phyloP scores from a whole-genome alignment of 2,888 invertebrate species.

The Cantharis flavilabris region DNA sequence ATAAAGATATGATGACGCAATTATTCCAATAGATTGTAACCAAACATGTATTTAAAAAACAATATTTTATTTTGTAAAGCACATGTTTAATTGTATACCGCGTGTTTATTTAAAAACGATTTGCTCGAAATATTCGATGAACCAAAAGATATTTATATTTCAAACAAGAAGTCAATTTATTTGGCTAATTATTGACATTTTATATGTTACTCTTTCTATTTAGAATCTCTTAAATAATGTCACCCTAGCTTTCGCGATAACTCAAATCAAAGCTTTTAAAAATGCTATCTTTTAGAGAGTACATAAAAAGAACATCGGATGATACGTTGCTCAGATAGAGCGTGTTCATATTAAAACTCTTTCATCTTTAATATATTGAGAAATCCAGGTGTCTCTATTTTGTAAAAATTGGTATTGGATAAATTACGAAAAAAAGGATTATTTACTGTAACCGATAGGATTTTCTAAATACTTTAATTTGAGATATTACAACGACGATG shows the following conservation, averaged over 20 bases:
- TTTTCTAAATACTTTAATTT: too few relatives aligned
- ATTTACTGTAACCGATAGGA: too few relatives aligned
- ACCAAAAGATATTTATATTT: not conserved
- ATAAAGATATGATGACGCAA: conserved; percentile 45
- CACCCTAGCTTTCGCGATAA: not conserved
- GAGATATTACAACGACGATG: too few relatives aligned
- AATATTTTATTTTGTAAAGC: not conserved
- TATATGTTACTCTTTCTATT: too few relatives aligned
- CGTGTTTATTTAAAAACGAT: not conserved
- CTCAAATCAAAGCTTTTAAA: not conserved
- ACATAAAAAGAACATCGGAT: not conserved
- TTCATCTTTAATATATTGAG: too few relatives aligned
- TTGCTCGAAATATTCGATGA: not conserved
- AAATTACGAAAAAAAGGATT: too few relatives aligned
- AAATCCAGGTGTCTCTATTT: too few relatives aligned
- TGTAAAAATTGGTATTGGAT: too few relatives aligned
- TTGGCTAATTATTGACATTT: too few relatives aligned
- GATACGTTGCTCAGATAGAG: not conserved
- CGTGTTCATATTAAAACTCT: too few relatives aligned
- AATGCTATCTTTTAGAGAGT: not conserved
- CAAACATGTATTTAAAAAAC: conserved; percentile 20
- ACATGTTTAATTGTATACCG: conserved; percentile 27
- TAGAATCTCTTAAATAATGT: not conserved
- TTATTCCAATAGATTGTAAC: conserved; percentile 18
- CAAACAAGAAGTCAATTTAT: too few relatives aligned